A percentile compares a stretch with the other conserved stretches of the same genome.
phyloP scores from a whole-genome alignment of 2,113 vertebrate species.

The Corythornis cristatus region DNA sequence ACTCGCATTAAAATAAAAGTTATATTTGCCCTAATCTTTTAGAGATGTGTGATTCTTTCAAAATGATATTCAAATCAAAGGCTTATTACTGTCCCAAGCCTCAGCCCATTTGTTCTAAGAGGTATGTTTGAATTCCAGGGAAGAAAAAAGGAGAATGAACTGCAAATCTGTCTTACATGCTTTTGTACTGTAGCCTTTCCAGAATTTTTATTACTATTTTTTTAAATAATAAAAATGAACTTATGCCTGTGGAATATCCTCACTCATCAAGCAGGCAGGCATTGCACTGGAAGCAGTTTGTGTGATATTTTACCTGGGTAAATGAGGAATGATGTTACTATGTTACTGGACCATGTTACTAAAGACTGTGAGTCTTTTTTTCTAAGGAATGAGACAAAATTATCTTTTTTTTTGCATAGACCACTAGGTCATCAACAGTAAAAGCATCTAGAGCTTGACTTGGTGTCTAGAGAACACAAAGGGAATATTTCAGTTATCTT shows the following conservation, averaged over 20 bases:
- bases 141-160: slow-evolving; percentile 5
- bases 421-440: not conserved
- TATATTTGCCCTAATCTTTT: slow-evolving; percentile 60
- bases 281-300: not conserved
- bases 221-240: not conserved
- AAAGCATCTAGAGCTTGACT: not conserved
- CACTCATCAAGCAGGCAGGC: not conserved
- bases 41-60: slow-evolving; percentile 61
- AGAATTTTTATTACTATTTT: not conserved
- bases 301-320: not conserved
- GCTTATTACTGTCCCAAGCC: slow-evolving; percentile 33
- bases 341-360: not conserved
- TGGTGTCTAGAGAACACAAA: not conserved
- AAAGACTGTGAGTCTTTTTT: not conserved
- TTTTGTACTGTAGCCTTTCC: not conserved
- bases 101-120: slow-evolving; percentile 35
- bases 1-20: slow-evolving; percentile 61
- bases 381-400: not conserved
- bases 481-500: not conserved
- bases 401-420: not conserved
- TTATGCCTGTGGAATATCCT: not conserved
- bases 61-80: slow-evolving; percentile 50
- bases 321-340: not conserved
- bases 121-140: not conserved
- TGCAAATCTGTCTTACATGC: not conserved